Base-by-base conservation (phyloP, 2,888 invertebrate genomes). In the Mimumesa dahlbomi region DNA sequence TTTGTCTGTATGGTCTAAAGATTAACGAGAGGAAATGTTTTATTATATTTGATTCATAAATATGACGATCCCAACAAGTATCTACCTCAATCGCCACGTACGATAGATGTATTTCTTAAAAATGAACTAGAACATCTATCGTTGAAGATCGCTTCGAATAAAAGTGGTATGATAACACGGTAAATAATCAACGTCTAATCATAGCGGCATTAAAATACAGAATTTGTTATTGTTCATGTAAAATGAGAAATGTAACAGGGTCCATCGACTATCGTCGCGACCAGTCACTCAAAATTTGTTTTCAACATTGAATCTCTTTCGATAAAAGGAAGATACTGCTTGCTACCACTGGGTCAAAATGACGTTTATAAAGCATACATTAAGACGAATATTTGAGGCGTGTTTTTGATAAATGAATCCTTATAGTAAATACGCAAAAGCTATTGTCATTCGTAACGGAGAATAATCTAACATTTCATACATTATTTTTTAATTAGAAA, bases 271-370 rank as follows among this genome's bases (percentile, higher is more conserved):
- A 65, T 75, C 53, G 2, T 14, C 2, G 14, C 5, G 14, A 34
- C 48, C 14, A 50, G 18, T 34, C 18, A 2, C 5, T 0, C 13
- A 36, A 59, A 56, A 50, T 49, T 61, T 77, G 46, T 66, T 69
- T 58, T 72, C 40, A 61, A 56, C 43, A n/a, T 14, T 7, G 21
- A 62, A 67, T 77, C 62, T 52, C 9, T 21, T 50, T 64, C 40
- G 59, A 77, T 75, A 65, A 67, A 53, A 21, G 4, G 6, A 36
- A 36, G 31, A 56, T 67, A 48, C 14, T 57, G 31, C 14, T 16
- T 34, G 21, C 46, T 54, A 57, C 61, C 29, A 53, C 53, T 63
- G 36, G 50, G 64, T 76, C 58, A 64, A 59, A 52, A 54, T 53
- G 13, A 36, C 36, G n/a, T 36, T 36, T 13, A 36, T 36, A 11